phyloP scores from a whole-genome alignment of 1,140 invertebrate species.

The Globodera ellingtonae region DNA sequence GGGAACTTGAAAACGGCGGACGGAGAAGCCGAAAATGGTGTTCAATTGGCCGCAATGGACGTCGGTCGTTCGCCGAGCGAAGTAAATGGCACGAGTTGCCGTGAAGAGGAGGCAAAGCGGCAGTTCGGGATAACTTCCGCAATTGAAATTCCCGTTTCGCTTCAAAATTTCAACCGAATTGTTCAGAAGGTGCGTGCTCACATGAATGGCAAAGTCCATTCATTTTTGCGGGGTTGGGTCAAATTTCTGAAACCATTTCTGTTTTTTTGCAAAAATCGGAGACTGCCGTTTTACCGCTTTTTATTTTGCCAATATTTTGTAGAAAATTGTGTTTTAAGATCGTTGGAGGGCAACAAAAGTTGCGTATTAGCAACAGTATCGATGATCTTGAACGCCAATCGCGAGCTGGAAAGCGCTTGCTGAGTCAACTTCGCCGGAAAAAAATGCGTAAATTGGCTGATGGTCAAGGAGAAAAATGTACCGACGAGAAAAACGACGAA shows the following conservation, averaged over 20 bases:
- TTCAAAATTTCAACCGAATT: not conserved
- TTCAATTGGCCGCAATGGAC: too few species aligned
- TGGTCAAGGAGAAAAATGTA: not conserved
- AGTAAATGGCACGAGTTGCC: not conserved
- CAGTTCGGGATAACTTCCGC: constrained; percentile 4
- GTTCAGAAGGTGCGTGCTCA: not conserved
- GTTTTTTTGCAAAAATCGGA: not conserved
- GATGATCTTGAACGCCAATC: constrained; percentile 6
- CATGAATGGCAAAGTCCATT: too few species aligned
- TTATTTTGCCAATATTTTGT: too few species aligned
- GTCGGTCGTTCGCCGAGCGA: not conserved
- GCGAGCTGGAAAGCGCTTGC: not conserved
- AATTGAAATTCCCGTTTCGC: not conserved
- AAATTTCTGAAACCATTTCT: too few species aligned
- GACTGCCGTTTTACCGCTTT: not conserved
- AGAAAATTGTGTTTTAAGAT: not conserved
- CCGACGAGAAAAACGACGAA: not conserved
- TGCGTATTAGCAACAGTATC: not conserved
- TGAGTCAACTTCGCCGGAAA: not conserved
- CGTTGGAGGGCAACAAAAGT: too few species aligned
- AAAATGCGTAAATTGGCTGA: not conserved
- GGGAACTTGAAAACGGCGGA: too few species aligned
- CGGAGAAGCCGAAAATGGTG: too few species aligned
- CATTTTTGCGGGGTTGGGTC: too few species aligned
- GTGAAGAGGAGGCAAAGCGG: constrained; percentile 20